Evolutionary conservation across 2,888 invertebrate species (phyloP).

Genomic region (Barypeithes pellucidus): DNA sequence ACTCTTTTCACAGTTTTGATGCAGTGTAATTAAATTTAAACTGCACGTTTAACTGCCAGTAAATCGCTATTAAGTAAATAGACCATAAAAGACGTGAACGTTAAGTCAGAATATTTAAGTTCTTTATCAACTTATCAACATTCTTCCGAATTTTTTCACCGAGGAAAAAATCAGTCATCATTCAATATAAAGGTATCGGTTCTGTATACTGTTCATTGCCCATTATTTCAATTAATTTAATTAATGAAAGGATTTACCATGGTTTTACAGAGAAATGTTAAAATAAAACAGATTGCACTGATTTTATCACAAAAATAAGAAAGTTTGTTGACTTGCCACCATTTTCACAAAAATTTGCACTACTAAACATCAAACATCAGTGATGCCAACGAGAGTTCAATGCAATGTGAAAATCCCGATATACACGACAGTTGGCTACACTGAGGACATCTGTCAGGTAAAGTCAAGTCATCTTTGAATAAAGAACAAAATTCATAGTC

Average conservation of each 20-base stretch:
- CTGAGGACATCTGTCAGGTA: no score
- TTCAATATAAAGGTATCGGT: neutral
- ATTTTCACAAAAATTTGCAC: slow-evolving; percentile 21
- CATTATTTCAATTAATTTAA: slow-evolving; percentile 2
- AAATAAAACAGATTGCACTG: slow-evolving; percentile 9
- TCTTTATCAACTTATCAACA: slow-evolving; percentile 18
- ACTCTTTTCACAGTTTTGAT: slow-evolving; percentile 26
- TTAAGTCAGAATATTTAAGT: slow-evolving; percentile 13
- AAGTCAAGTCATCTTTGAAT: no score
- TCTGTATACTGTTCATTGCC: neutral
- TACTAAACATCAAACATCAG: neutral
- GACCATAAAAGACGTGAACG: slow-evolving; percentile 7
- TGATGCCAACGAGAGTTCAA: no score
- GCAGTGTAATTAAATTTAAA: slow-evolving; percentile 1
- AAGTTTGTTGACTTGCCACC: slow-evolving; percentile 26
- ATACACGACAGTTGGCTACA: no score
- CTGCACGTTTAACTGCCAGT: neutral
- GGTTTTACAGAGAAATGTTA: slow-evolving; percentile 36
- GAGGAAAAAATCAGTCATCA: slow-evolving; percentile 13
- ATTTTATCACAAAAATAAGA: slow-evolving; percentile 21
- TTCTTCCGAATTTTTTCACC: neutral
- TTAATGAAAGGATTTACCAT: slow-evolving; percentile 49
- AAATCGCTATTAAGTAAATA: neutral
- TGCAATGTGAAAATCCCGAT: no score
- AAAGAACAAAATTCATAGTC: no score